Evolutionary conservation across 2,113 vertebrate genomes (phyloP).

Genomic region (Gymnorhina tibicen): DNA sequence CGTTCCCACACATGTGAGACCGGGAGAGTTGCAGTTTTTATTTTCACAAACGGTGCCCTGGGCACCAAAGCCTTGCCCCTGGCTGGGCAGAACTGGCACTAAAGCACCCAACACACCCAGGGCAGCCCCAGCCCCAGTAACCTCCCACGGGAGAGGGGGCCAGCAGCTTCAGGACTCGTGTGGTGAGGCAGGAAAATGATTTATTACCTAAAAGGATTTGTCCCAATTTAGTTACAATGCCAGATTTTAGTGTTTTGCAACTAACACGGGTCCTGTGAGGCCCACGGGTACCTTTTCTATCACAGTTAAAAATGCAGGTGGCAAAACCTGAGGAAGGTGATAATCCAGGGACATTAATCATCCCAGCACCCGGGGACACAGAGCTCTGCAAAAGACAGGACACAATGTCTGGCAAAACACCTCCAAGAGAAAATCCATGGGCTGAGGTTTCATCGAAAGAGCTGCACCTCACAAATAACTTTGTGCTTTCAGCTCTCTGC

Average conservation of each 20-base stretch:
- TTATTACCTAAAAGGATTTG: background rate
- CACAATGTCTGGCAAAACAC: background rate
- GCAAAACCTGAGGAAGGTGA: background rate
- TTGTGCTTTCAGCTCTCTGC: background rate
- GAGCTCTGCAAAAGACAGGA: background rate
- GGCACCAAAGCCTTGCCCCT: background rate
- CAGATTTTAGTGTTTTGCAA: background rate
- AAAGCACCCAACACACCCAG: fast-evolving
- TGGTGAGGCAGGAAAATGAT: background rate
- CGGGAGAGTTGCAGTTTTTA: background rate
- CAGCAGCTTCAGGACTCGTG: fast-evolving
- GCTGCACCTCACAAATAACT: background rate
- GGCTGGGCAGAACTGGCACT: background rate
- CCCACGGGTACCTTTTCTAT: background rate
- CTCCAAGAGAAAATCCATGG: background rate
- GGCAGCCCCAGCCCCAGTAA: background rate
- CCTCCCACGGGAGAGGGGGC: background rate
- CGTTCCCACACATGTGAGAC: fast-evolving
- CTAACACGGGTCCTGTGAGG: background rate
- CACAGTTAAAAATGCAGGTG: background rate
- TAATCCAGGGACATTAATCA: background rate
- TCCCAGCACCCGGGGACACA: background rate
- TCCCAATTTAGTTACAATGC: background rate
- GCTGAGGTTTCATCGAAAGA: background rate
- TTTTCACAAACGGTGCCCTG: background rate